These are phyloP conservation scores for Chrysomallon squamiferum DNA, from an alignment of 1,140 invertebrate species.

Conservation along the genomic window DNA sequence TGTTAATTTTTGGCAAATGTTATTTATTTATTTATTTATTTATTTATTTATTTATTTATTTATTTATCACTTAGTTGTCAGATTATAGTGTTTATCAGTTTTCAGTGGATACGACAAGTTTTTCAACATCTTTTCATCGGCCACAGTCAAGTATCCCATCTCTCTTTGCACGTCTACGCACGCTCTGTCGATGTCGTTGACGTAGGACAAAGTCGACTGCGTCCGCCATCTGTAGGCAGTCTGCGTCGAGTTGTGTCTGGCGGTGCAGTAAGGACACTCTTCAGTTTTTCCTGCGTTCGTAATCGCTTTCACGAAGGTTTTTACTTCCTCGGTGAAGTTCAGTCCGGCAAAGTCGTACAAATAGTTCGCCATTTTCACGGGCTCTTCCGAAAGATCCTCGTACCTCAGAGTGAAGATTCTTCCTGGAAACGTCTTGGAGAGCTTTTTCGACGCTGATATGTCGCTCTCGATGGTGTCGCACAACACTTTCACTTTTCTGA, in stretches of 20 bases:
- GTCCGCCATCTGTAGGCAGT: neutral
- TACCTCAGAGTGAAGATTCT: conserved; percentile 18
- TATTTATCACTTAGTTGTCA: too few relatives aligned
- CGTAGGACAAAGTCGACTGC: neutral
- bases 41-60: too few relatives aligned
- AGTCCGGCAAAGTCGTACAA: neutral
- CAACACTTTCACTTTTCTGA: neutral
- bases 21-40: too few relatives aligned
- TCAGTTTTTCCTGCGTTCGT: neutral
- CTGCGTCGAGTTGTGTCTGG: neutral
- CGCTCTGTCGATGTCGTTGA: neutral
- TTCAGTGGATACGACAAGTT: neutral
- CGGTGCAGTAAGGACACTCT: neutral
- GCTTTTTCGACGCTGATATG: neutral
- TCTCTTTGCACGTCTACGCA: neutral
- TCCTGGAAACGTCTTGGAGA: conserved; percentile 5
- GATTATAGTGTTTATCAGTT: too few relatives aligned
- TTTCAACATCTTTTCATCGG: neutral
- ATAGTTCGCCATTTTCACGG: neutral
- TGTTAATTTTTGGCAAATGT: too few relatives aligned
- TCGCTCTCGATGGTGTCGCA: conserved; percentile 12
- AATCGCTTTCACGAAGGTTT: neutral
- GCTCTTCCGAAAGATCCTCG: conserved; percentile 13
- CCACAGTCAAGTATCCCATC: neutral
- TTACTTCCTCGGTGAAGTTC: neutral